Percentiles rank a stretch among this genome's conserved stretches.
Conservation (phyloP, 2,797 vertebrate species). For the Sebastes baramenuke region DNA sequence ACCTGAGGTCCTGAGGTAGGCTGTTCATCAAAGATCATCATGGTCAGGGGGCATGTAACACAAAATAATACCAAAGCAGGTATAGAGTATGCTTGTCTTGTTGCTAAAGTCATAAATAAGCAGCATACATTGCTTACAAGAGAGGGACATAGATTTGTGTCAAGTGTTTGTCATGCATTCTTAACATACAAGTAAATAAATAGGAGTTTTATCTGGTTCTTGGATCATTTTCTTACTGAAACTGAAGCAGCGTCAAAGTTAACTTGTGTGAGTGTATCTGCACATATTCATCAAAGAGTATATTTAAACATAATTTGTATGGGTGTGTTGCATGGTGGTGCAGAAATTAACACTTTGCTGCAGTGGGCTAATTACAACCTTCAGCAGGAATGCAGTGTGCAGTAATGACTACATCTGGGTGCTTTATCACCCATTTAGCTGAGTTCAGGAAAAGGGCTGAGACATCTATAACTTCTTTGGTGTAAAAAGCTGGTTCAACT, state of each 20-base stretch:
- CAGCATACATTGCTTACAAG: background rate
- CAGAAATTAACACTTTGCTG: conserved; percentile 22
- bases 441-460: background rate
- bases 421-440: conserved; percentile 3
- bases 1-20: too few species aligned
- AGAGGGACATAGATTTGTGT: background rate
- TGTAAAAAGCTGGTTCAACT: background rate
- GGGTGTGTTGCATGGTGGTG: conserved; percentile 21
- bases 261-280: background rate
- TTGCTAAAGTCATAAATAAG: background rate
- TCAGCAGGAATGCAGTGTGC: background rate
- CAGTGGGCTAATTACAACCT: conserved; percentile 24
- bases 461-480: background rate
- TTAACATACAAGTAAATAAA: background rate
- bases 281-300: background rate
- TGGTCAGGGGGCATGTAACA: background rate
- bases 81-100: background rate
- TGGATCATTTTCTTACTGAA: background rate
- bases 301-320: conserved; percentile 1
- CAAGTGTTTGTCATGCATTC: background rate
- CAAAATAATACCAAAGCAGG: background rate
- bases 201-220: background rate
- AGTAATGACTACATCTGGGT: conserved; percentile 7
- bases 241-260: background rate
- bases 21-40: too few species aligned